Conservation (phyloP, 2,888 invertebrate genomes). For the Tiliacea citrago region DNA sequence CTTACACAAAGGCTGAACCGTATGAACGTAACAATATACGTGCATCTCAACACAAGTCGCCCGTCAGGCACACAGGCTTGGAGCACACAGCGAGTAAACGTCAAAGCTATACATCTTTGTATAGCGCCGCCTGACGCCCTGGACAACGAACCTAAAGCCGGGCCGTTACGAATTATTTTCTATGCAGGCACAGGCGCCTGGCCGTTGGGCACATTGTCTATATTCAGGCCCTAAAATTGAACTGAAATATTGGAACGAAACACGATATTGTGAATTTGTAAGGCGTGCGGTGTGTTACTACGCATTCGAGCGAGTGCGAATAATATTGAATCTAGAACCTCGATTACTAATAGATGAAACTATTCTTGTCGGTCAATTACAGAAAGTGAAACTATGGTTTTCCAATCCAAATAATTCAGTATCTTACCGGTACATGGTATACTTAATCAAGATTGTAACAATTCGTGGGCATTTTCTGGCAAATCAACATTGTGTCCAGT, state of each 20-base stretch:
- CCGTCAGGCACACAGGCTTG: neutral
- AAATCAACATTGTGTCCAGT: neutral
- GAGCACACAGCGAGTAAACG: constrained; percentile 7
- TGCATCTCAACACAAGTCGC: constrained; percentile 11
- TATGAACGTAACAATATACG: constrained; percentile 12
- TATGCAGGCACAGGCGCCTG: constrained; percentile 12
- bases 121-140: constrained; percentile 15
- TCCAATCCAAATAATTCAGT: neutral
- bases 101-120: constrained; percentile 40
- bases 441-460: neutral
- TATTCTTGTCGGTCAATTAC: neutral
- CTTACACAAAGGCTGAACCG: constrained; percentile 21
- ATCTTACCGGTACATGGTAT: neutral
- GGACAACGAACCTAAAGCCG: constrained; percentile 24
- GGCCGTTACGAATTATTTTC: constrained; percentile 35
- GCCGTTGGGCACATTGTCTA: constrained; percentile 30
- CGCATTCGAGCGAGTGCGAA: neutral
- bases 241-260: constrained; percentile 44
- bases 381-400: neutral
- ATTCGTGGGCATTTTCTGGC: neutral
- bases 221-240: constrained; percentile 46
- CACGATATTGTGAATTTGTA: constrained; percentile 22
- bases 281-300: neutral
- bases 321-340: neutral
- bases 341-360: neutral